Conservation (phyloP, 1,140 invertebrate species). For the Scaptomyza graminum region DNA sequence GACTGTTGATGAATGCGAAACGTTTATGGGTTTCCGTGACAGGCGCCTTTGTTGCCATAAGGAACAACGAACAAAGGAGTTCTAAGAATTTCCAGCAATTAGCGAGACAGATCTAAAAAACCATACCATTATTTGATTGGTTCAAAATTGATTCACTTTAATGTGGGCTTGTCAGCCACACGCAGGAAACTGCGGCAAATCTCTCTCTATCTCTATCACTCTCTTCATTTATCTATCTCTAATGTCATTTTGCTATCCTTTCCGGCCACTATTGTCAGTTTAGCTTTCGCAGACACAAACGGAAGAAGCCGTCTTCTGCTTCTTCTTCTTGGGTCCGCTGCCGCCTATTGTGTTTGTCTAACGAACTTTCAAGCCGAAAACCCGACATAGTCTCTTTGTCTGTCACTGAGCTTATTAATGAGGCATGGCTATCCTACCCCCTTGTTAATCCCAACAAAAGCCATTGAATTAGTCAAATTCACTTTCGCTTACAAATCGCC, state of each 20-base stretch:
- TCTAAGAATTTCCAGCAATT: slow-evolving; percentile 9
- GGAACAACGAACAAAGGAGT: slow-evolving; percentile 4
- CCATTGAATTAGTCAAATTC: slow-evolving; percentile 53
- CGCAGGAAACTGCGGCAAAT: slow-evolving; percentile 48
- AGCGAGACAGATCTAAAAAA: slow-evolving; percentile 12
- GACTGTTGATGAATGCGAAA: slow-evolving; percentile 28
- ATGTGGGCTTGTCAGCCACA: slow-evolving; percentile 49
- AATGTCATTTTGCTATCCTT: slow-evolving; percentile 1
- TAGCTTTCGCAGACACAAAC: slow-evolving; percentile 1
- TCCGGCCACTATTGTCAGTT: slow-evolving; percentile 16
- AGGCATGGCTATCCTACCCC: background rate
- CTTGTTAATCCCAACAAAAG: slow-evolving; percentile 7
- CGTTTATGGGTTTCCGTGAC: slow-evolving; percentile 27
- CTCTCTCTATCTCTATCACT: slow-evolving; percentile 21
- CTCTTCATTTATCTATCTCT: background rate
- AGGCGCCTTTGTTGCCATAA: slow-evolving; percentile 14
- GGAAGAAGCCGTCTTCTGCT: slow-evolving; percentile 9
- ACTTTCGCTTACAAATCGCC: slow-evolving; percentile 8
- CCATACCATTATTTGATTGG: slow-evolving; percentile 36
- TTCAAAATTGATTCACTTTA: slow-evolving; percentile 39
- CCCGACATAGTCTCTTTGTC: background rate
- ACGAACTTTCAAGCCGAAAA: slow-evolving; percentile 49
- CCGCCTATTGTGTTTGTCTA: slow-evolving; percentile 54
- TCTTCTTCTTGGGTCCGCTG: slow-evolving; percentile 6
- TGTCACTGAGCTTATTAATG: slow-evolving; percentile 47